phyloP scores from a whole-genome alignment of 2,113 vertebrate genomes.

The Crotalus viridis region DNA sequence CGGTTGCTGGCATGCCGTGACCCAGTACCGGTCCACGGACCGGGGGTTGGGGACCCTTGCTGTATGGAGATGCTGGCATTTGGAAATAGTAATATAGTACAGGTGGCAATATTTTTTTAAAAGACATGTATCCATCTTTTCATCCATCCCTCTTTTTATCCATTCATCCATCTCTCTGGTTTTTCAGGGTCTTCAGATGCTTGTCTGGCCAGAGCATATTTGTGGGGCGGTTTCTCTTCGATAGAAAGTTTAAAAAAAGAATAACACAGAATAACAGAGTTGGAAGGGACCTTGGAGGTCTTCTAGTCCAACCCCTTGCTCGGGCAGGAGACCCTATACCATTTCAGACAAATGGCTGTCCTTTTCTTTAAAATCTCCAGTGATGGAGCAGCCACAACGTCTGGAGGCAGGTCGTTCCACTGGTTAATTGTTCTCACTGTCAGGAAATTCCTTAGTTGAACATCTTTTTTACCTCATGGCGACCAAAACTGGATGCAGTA shows the following conservation, averaged over 20 bases:
- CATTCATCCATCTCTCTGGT: not conserved
- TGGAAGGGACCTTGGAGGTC: not conserved
- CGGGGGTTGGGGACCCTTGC: not conserved
- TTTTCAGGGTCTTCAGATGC: not conserved
- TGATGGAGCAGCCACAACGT: not conserved
- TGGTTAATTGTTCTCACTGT: not conserved
- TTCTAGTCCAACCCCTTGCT: not conserved
- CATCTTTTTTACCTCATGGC: not conserved
- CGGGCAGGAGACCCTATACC: not conserved
- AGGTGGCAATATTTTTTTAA: not conserved
- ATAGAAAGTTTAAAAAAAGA: not conserved
- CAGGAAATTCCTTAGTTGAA: not conserved
- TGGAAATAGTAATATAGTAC: not conserved
- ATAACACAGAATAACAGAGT: not conserved
- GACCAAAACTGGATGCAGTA: no score
- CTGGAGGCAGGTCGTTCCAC: not conserved
- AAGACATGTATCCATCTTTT: not conserved
- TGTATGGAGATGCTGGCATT: not conserved
- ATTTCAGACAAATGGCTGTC: not conserved
- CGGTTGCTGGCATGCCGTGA: no score
- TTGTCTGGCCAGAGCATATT: not conserved
- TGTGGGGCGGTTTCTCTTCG: not conserved
- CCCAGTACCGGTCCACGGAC: no score
- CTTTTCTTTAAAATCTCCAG: not conserved
- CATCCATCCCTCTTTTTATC: not conserved